Percentiles rank a stretch among this genome's conserved stretches.
Evolutionary conservation across 2,113 vertebrate species (phyloP).

Genomic region (Motacilla tschutschensis): DNA sequence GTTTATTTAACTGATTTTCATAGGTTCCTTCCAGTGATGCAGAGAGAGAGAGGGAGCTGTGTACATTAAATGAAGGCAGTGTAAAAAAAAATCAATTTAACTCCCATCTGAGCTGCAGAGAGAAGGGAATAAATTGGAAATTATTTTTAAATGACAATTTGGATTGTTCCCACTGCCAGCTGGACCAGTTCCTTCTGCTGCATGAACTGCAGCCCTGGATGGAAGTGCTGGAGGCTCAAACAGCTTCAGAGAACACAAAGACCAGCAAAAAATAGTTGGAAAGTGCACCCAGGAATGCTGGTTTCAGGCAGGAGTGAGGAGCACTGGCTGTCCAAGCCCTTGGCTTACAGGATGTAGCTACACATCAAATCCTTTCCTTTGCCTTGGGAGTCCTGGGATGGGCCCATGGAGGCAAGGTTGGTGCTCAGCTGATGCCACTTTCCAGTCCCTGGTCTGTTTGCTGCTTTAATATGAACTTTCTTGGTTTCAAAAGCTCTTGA

Average conservation of each 20-base stretch:
- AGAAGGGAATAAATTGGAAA: constrained; percentile 34
- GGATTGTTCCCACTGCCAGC: constrained; percentile 18
- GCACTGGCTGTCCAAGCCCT: neutral
- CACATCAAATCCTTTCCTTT: neutral
- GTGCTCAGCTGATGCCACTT: neutral
- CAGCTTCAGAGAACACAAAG: neutral
- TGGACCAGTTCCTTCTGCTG: constrained; percentile 1
- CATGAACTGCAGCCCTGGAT: neutral
- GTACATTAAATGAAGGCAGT: neutral
- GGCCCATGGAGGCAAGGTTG: neutral
- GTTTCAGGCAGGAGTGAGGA: neutral
- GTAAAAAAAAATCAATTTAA: constrained; percentile 43
- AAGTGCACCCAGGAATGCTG: neutral
- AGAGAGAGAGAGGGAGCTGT: neutral
- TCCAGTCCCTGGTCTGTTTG: neutral
- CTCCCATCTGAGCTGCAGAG: constrained; percentile 24
- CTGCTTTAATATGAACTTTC: neutral
- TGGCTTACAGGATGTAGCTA: neutral
- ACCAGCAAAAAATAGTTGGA: neutral
- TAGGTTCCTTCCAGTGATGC: neutral
- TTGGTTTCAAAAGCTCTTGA: neutral
- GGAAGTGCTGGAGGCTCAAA: neutral
- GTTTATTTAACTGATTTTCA: constrained; percentile 35
- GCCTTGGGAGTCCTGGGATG: neutral
- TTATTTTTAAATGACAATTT: constrained; percentile 25